phyloP scores from a whole-genome alignment of 2,888 invertebrate species.

The Tridacna crocea region DNA sequence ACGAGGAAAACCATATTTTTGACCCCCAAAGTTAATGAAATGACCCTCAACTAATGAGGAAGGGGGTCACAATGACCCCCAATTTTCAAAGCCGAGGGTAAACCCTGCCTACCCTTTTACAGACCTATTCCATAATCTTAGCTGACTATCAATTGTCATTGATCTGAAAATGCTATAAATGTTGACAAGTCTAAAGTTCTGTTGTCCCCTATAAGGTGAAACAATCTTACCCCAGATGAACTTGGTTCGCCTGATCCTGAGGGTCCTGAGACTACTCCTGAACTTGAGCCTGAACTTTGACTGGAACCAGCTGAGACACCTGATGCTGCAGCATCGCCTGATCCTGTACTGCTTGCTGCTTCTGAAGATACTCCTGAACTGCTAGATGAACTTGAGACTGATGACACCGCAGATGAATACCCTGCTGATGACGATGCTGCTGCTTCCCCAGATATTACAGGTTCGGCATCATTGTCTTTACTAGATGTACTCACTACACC shows the following conservation, averaged over 20 bases:
- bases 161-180: too few species aligned
- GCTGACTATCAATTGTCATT: too few species aligned
- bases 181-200: too few species aligned
- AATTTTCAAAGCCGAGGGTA: too few species aligned
- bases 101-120: too few species aligned
- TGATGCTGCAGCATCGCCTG: slow-evolving; percentile 15
- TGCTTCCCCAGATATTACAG: neutral
- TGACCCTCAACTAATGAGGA: too few species aligned
- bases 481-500: slow-evolving; percentile 39
- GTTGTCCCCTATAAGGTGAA: too few species aligned
- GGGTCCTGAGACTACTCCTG: slow-evolving; percentile 28
- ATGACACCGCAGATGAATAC: neutral
- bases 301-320: slow-evolving; percentile 14
- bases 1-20: too few species aligned
- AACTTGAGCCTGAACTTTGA: slow-evolving; percentile 7
- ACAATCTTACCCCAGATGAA: slow-evolving; percentile 13
- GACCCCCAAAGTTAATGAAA: too few species aligned
- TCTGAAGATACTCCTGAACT: slow-evolving; percentile 10
- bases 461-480: slow-evolving; percentile 2
- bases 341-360: slow-evolving; percentile 9
- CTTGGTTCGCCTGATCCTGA: slow-evolving; percentile 41
- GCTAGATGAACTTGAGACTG: slow-evolving; percentile 22
- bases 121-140: too few species aligned
- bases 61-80: too few species aligned
- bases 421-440: slow-evolving; percentile 20